These are phyloP conservation scores for Cantharis lateralis DNA, from an alignment of 2,888 invertebrate genomes.

Conservation along the genomic window DNA sequence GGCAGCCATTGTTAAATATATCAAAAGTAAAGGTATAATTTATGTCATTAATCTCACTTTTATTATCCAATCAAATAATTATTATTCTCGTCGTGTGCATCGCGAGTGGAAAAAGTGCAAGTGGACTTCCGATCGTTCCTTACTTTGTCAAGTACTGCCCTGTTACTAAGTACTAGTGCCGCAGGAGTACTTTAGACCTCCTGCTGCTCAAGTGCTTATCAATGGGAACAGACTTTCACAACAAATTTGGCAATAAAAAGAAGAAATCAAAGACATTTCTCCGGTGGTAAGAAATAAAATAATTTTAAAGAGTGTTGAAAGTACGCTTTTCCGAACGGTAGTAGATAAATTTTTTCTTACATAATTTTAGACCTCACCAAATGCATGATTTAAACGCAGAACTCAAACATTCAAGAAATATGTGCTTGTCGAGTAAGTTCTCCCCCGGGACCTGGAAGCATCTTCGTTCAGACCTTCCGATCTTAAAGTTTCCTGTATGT, in stretches of 20 bases:
- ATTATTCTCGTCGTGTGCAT: background rate
- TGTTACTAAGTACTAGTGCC: slow-evolving; percentile 94
- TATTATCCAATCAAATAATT: background rate
- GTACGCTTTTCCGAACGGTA: no score
- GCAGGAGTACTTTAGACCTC: slow-evolving; percentile 82
- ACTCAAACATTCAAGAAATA: no score
- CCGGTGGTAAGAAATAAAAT: background rate
- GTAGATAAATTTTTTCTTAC: no score
- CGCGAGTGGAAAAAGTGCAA: background rate
- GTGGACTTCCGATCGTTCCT: no score
- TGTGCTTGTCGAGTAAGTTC: no score
- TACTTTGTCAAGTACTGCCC: slow-evolving; percentile 57
- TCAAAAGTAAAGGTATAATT: slow-evolving; percentile 28
- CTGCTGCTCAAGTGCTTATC: slow-evolving; percentile 93
- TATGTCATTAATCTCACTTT: background rate
- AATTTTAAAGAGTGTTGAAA: no score
- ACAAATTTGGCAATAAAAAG: background rate
- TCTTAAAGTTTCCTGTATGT: no score
- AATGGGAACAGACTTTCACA: slow-evolving; percentile 58
- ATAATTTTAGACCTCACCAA: no score
- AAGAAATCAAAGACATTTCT: background rate
- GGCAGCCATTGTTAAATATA: slow-evolving; percentile 26
- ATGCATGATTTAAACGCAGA: no score
- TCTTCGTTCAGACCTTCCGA: no score
- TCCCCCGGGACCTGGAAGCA: no score